Evolutionary conservation across 2,797 vertebrate genomes (phyloP).

Genomic region (Botia kubotai): DNA sequence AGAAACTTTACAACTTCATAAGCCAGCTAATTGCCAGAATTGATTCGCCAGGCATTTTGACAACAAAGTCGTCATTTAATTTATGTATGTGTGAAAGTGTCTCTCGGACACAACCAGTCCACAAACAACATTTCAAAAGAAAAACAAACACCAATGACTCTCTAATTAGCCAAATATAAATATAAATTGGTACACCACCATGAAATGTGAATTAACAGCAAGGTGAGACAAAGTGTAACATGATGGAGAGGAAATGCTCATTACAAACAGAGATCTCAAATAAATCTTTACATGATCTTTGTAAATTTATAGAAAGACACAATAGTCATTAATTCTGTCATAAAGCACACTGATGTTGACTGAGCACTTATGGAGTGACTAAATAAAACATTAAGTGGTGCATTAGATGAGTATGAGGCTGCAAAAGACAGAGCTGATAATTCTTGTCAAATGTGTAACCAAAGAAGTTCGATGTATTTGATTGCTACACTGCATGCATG

Average conservation of each 20-base stretch:
- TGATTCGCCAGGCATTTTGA: too few species aligned
- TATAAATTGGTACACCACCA: neutral
- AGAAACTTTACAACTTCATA: too few species aligned
- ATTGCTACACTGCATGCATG: conserved; percentile 13
- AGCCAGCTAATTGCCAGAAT: too few species aligned
- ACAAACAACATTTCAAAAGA: conserved; percentile 3
- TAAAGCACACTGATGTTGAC: conserved; percentile 15
- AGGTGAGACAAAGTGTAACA: conserved; percentile 29
- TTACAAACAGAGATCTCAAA: neutral
- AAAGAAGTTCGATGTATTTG: neutral
- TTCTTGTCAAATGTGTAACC: neutral
- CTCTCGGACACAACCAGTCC: neutral
- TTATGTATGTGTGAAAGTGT: neutral
- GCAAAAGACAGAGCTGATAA: neutral
- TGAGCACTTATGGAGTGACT: conserved; percentile 15
- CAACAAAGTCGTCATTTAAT: neutral
- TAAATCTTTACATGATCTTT: too few species aligned
- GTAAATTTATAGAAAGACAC: neutral
- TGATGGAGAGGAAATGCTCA: neutral
- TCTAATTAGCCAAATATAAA: neutral
- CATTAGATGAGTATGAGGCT: too few species aligned
- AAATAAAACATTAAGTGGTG: neutral
- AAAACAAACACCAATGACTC: neutral
- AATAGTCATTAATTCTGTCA: conserved; percentile 1
- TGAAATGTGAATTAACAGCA: conserved; percentile 19